phyloP scores from a whole-genome alignment of 2,797 vertebrate genomes.

The Xyrichtys novacula region DNA sequence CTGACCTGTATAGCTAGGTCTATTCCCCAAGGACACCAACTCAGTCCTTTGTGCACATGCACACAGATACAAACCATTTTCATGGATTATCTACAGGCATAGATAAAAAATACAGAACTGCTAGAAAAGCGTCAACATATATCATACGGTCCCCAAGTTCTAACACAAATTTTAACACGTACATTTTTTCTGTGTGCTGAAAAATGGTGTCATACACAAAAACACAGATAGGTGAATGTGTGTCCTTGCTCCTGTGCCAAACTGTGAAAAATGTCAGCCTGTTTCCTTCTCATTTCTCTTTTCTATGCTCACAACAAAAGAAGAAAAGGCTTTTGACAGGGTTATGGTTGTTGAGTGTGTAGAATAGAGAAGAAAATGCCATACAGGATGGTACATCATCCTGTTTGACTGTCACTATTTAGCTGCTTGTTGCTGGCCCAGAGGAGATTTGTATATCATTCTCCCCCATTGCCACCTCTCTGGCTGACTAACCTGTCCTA shows the following conservation, averaged over 20 bases:
- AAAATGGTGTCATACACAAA: not conserved
- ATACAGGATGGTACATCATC: too few relatives aligned
- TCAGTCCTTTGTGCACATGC: conserved; percentile 10
- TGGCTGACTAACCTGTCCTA: too few relatives aligned
- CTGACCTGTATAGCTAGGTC: conserved; percentile 81
- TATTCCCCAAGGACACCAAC: conserved; percentile 72
- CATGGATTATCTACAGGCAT: conserved; percentile 58
- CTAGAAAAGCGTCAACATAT: conserved; percentile 38
- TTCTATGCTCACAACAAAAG: not conserved
- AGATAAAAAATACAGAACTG: conserved; percentile 46
- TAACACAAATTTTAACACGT: conserved; percentile 11
- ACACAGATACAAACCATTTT: conserved; percentile 62
- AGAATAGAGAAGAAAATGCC: too few relatives aligned
- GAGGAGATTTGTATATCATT: too few relatives aligned
- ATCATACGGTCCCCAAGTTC: conserved; percentile 39
- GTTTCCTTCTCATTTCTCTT: not conserved
- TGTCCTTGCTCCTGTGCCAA: not conserved
- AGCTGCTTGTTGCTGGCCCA: too few relatives aligned
- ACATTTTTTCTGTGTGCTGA: not conserved
- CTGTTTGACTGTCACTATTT: too few relatives aligned
- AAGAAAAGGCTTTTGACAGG: not conserved
- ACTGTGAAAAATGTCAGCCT: not conserved
- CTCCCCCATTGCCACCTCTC: too few relatives aligned
- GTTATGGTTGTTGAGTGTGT: conserved; percentile 12
- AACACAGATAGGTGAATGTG: not conserved